Evolutionary conservation across 1,140 invertebrate species (phyloP).

Genomic region (Carposina sasakii): DNA sequence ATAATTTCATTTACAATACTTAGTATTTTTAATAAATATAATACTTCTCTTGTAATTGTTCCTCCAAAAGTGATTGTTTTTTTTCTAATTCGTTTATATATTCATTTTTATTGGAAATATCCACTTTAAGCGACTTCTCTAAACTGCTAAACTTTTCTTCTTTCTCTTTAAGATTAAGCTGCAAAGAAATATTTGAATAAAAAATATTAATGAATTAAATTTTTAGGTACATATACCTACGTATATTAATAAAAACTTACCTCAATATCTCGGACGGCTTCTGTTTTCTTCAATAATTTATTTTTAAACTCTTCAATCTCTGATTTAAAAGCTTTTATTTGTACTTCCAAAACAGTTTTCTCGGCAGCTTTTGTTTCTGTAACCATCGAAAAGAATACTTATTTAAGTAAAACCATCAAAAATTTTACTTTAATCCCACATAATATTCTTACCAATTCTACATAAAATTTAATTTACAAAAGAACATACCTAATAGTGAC

Average conservation of each 20-base stretch:
- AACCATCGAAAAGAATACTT: too few relatives aligned
- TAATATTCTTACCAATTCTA: too few relatives aligned
- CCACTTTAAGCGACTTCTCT: conserved; percentile 31
- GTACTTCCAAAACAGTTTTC: conserved; percentile 28
- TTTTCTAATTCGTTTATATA: conserved; percentile 39
- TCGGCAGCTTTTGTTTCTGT: too few relatives aligned
- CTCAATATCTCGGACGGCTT: conserved; percentile 36
- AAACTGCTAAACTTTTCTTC: conserved; percentile 17
- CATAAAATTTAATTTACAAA: not conserved
- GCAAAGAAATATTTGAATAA: conserved; percentile 12
- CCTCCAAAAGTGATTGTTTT: conserved; percentile 30
- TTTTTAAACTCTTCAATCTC: conserved; percentile 34
- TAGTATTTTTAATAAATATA: too few relatives aligned
- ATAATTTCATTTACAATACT: too few relatives aligned
- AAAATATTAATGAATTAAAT: conserved; percentile 1
- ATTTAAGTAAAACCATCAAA: too few relatives aligned
- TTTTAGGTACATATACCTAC: too few relatives aligned
- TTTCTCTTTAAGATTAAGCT: conserved; percentile 35
- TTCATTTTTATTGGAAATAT: conserved; percentile 38
- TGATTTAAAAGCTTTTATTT: conserved; percentile 29
- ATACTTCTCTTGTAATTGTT: conserved; percentile 46
- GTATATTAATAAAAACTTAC: conserved; percentile 22
- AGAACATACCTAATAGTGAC: conserved; percentile 22
- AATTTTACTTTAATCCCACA: too few relatives aligned
- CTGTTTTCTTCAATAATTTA: conserved; percentile 24